Base-by-base conservation (phyloP, 2,797 vertebrate species). In the Heterohyrax brucei region DNA sequence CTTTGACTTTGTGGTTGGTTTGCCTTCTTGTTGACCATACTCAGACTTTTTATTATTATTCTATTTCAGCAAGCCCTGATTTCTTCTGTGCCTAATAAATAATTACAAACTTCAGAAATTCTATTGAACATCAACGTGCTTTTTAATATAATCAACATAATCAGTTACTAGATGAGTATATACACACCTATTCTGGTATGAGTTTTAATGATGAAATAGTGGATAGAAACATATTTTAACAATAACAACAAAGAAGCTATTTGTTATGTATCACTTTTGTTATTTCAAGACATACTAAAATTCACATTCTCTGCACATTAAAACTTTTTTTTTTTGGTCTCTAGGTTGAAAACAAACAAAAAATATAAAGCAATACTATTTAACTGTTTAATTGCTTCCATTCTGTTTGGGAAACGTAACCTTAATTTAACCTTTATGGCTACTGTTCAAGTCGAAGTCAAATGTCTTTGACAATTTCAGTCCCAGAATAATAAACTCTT, bases 371-470 rank as follows among this genome's bases (percentile, higher is more conserved):
- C 72, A 73, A 91, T 95, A 75, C 0, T 68, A 98, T 98, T 98
- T 97, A 97, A 97, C 97, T 97, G 95, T 97, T 97, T 98, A 98
- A 98, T 98, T 98, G 96, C 97, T 99, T 98, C 98, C 98, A 98
- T 98, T 98, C 98, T 98, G 98, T 98, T 98, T 98, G 98, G 97
- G 95, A 97, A 98, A 97, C 98, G 98, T 98, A 98, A 98, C 98
- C 98, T 98, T 90, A 91, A 91, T 98, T 97, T 98, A 98, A 98
- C 98, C 98, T 96, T 93, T 97, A 88, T 97, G 96, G 98, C 98
- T 99, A 98, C 98, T 97, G 98, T 98, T 97, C 95, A 97, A 97
- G 97, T 97, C 0, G 94, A 97, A 98, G 95, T 97, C 97, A 98
- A 98, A 98, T 98, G n/a, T 97, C 97, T 98, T 96, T 98, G 98